phyloP scores from a whole-genome alignment of 2,113 vertebrate genomes.

The Brienomyrus brachyistius region DNA sequence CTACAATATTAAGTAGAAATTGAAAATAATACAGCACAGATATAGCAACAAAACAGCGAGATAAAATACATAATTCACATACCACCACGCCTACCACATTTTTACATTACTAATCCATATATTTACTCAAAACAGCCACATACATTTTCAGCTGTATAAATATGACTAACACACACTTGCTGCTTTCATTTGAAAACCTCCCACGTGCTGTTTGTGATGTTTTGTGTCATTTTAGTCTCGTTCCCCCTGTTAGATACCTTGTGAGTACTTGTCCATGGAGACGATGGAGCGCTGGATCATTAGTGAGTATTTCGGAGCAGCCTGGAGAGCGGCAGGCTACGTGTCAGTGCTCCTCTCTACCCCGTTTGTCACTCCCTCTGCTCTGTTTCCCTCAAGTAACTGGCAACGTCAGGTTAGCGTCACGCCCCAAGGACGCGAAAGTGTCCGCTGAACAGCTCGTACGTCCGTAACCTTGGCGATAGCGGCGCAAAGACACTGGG shows the following conservation, averaged over 20 bases:
- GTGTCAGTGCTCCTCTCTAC: not conserved
- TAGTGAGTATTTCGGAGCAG: slow-evolving; percentile 61
- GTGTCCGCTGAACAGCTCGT: not conserved
- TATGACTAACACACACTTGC: not conserved
- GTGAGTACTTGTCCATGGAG: slow-evolving; percentile 85
- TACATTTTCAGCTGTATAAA: not conserved
- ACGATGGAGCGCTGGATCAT: slow-evolving; percentile 90
- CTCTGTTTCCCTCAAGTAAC: not conserved
- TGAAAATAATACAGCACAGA: not conserved
- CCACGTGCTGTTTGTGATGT: not conserved
- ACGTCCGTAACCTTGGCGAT: not conserved
- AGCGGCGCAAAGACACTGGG: not conserved
- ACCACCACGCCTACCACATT: not conserved
- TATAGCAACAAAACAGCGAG: not conserved
- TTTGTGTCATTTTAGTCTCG: not conserved
- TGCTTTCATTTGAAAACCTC: not conserved
- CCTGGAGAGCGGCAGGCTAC: not conserved
- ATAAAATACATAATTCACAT: not conserved
- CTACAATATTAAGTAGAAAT: not conserved
- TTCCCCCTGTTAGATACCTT: slow-evolving; percentile 68
- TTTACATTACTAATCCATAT: not conserved
- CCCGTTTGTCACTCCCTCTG: not conserved
- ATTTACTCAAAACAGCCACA: not conserved
- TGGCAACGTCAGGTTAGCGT: not conserved
- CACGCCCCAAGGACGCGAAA: not conserved